Base-by-base conservation (phyloP, 2,888 invertebrate species). In the Pedicia rivosa region DNA sequence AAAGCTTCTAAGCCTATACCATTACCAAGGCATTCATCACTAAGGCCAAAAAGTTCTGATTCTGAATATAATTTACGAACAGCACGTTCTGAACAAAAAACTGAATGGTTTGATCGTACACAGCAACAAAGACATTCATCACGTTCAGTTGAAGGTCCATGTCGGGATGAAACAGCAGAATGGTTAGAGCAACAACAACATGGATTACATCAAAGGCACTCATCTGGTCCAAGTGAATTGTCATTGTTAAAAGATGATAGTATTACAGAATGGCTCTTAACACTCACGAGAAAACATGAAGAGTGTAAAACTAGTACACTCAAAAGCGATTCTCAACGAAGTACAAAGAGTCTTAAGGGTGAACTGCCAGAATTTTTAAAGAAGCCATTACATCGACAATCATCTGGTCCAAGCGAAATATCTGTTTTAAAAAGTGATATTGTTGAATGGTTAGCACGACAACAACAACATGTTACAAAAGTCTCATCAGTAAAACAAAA, bases 101-200 rank as follows among this genome's bases (percentile, higher is more conserved):
- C 43, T 33, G 60, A 62, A 40, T 59, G 56, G 56, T 59, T 62
- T 36, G 59, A 61, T 47, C 54, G 62, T 3, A 53, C 55, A 36
- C 59, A 60, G 10, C 57, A 55, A 16, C 61, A 60, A 40, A 50
- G 62, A 24, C 60, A 59, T 43, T 62, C 62, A 2, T 59, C 62
- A 0, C 53, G 62, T 6, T 61, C 61, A 4, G 61, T 60, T 1
- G 60, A 61, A 39, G 58, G 59, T 1, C 51, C 55, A 8, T 54
- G 59, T 7, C 53, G 59, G 0, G 58, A 60, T 5, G 59, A 59
- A 42, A 57, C 58, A 4, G 54, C 55, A 17, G 59, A 58, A 22
- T 60, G 59, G 59, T 43, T 60, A 12, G 53, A 57, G 35, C 46
- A 52, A 5, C 57, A 59, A 35, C 51, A 48, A 37, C 37, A 38